These are phyloP conservation scores for Cygnus buccinator DNA, from an alignment of 2,113 vertebrate genomes.

Conservation along the genomic window DNA sequence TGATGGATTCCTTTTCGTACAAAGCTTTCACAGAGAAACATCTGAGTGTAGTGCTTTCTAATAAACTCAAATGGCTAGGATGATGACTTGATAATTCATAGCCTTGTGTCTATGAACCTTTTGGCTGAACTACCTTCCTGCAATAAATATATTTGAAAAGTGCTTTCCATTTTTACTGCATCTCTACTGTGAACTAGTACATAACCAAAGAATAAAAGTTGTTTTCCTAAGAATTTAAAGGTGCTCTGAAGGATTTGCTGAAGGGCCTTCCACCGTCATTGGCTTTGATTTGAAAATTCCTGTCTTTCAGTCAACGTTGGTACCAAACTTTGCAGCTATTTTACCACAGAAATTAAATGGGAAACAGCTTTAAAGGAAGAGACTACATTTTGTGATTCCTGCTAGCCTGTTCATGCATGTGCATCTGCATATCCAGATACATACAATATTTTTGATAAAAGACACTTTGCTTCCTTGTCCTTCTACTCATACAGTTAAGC, in stretches of 20 bases:
- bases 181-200: background rate
- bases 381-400: background rate
- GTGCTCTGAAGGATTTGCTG: background rate
- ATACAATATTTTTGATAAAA: background rate
- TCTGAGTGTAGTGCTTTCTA: background rate
- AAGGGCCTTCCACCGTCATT: background rate
- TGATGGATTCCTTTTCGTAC: background rate
- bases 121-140: background rate
- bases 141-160: background rate
- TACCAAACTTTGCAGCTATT: background rate
- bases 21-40: background rate
- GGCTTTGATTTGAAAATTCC: background rate
- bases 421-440: background rate
- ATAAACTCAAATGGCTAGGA: rapidly evolving
- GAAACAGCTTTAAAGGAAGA: background rate
- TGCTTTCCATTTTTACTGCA: background rate
- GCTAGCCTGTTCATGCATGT: background rate
- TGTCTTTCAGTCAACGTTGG: background rate
- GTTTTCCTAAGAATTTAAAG: background rate
- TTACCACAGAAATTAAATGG: background rate
- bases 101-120: background rate
- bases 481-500: background rate
- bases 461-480: background rate
- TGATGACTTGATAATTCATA: background rate
- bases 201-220: background rate